A percentile compares a stretch with the other conserved stretches of the same genome.
phyloP scores from a whole-genome alignment of 2,113 vertebrate genomes.

The Physeter macrocephalus region DNA sequence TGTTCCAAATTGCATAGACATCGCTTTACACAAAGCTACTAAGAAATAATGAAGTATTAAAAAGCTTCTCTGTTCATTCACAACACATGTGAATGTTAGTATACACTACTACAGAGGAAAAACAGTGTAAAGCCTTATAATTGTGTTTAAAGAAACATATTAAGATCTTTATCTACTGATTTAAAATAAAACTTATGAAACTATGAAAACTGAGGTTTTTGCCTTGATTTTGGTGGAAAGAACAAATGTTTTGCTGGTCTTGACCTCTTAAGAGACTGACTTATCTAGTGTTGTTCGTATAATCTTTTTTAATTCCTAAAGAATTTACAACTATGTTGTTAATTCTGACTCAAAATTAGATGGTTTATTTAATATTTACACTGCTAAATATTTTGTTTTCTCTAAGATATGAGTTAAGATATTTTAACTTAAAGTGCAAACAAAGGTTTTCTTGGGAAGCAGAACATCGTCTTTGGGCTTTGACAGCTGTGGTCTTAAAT shows the following conservation, averaged over 20 bases:
- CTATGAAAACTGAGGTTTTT: not conserved
- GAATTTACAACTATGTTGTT: not conserved
- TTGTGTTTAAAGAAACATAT: not conserved
- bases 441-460: not conserved
- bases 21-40: not conserved
- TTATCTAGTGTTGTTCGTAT: not conserved
- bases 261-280: not conserved
- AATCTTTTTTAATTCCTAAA: not conserved
- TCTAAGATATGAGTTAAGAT: not conserved
- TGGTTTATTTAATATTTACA: conserved; percentile 8
- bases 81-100: not conserved
- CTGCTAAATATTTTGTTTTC: not conserved
- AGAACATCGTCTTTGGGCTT: not conserved
- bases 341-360: not conserved
- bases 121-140: not conserved
- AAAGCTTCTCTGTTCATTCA: not conserved
- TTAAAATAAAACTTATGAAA: not conserved
- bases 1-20: not conserved
- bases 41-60: not conserved
- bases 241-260: not conserved
- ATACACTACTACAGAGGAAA: not conserved
- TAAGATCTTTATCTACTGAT: not conserved
- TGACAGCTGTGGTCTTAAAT: not conserved
- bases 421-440: not conserved
- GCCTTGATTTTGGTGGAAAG: not conserved